A percentile compares a stretch with the other conserved stretches of the same genome.
phyloP scores from a whole-genome alignment of 1,140 invertebrate species.

The Epicauta chinensis region DNA sequence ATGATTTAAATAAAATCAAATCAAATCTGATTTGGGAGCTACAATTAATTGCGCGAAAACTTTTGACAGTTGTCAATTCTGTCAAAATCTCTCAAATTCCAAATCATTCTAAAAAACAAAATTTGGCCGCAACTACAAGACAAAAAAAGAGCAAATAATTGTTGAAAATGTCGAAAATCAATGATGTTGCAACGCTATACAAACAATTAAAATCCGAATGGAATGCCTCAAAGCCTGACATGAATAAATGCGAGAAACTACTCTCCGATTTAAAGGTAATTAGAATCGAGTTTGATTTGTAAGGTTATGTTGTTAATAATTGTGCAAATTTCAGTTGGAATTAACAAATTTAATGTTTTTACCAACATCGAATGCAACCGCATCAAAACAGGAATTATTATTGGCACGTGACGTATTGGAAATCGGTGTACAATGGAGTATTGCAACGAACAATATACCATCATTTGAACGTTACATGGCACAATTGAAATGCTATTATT shows the following conservation, averaged over 20 bases:
- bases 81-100: no score
- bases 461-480: slow-evolving; percentile 86
- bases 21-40: no score
- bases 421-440: slow-evolving; percentile 94
- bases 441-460: slow-evolving; percentile 84
- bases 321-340: slow-evolving; percentile 56
- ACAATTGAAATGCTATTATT: slow-evolving; percentile 95
- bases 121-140: no score
- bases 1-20: no score
- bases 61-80: no score
- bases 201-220: slow-evolving; percentile 70
- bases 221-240: slow-evolving; percentile 58
- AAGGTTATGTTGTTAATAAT: slow-evolving; percentile 7
- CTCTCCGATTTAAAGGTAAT: slow-evolving; percentile 68
- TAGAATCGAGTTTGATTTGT: slow-evolving; percentile 6
- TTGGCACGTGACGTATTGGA: slow-evolving; percentile 88
- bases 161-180: slow-evolving; percentile 52
- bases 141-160: no score
- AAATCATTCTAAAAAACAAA: no score
- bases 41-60: no score
- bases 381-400: slow-evolving; percentile 79
- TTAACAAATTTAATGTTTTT: slow-evolving; percentile 81
- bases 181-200: slow-evolving; percentile 60
- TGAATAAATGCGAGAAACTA: slow-evolving; percentile 65
- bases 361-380: slow-evolving; percentile 72